Percentiles rank a stretch among this genome's conserved stretches.
Conservation (phyloP, 1,140 invertebrate genomes). For the Brachionus plicatilis region DNA sequence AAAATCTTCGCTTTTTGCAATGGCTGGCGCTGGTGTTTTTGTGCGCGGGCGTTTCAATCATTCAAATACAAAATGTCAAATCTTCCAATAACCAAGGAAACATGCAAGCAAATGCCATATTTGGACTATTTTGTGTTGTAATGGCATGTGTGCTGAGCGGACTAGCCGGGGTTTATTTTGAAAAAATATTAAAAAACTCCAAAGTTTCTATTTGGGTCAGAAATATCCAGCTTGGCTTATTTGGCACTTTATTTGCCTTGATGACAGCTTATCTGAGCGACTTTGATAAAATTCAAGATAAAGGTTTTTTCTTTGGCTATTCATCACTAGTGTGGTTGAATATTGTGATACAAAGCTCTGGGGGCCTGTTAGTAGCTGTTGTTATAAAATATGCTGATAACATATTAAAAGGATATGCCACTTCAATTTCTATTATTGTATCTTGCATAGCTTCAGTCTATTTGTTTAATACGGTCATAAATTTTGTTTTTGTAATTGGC, state of each 20-base stretch:
- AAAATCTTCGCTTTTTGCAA: constrained; percentile 69
- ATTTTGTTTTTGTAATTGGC: constrained; percentile 18
- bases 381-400: constrained; percentile 62
- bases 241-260: constrained; percentile 52
- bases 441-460: constrained; percentile 29
- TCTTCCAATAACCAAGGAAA: background rate
- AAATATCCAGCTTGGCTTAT: constrained; percentile 62
- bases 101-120: constrained; percentile 49
- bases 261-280: constrained; percentile 58
- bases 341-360: constrained; percentile 54
- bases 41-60: constrained; percentile 72
- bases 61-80: constrained; percentile 47
- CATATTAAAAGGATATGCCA: constrained; percentile 50
- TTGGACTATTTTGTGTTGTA: constrained; percentile 82
- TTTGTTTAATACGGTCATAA: constrained; percentile 34
- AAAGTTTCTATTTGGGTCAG: constrained; percentile 80
- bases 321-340: constrained; percentile 55
- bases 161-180: constrained; percentile 98
- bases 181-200: constrained; percentile 86
- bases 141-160: constrained; percentile 87
- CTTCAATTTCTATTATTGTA: constrained; percentile 41
- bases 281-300: constrained; percentile 49
- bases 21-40: constrained; percentile 83
- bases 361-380: constrained; percentile 58
- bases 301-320: constrained; percentile 62